These are phyloP conservation scores for Drosophila pachea DNA, from an alignment of 1,140 invertebrate species.

Conservation along the genomic window DNA sequence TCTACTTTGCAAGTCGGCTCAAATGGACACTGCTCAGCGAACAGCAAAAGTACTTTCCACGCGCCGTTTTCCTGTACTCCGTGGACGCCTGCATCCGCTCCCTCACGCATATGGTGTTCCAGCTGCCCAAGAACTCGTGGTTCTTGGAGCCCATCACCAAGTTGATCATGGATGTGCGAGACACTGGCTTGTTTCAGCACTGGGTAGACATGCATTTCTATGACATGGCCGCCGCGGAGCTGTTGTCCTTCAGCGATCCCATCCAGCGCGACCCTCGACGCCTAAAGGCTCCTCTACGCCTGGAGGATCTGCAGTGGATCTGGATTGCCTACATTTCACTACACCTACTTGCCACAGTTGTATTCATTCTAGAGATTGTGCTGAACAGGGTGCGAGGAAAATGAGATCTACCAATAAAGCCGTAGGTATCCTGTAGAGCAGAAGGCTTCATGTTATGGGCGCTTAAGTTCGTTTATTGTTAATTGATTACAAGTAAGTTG, in stretches of 20 bases:
- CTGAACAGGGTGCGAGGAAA: not conserved
- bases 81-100: constrained; percentile 48
- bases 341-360: not conserved
- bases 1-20: constrained; percentile 53
- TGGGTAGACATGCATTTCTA: constrained; percentile 58
- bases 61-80: constrained; percentile 57
- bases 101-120: constrained; percentile 43
- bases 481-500: constrained; percentile 26
- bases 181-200: constrained; percentile 51
- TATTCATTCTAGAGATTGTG: constrained; percentile 19
- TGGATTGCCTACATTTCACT: constrained; percentile 21
- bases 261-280: not conserved
- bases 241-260: constrained; percentile 50
- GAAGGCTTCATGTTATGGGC: not conserved
- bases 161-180: constrained; percentile 48
- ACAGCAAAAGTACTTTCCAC: constrained; percentile 56
- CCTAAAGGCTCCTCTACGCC: not conserved
- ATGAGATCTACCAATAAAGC: no score
- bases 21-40: constrained; percentile 54
- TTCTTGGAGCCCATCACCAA: constrained; percentile 47
- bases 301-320: constrained; percentile 40
- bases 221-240: constrained; percentile 52
- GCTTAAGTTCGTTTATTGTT: constrained; percentile 30
- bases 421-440: not conserved
- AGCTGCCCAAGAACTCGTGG: constrained; percentile 39